Evolutionary conservation across 1,140 invertebrate species (phyloP).

Genomic region (Zophobas atratus): DNA sequence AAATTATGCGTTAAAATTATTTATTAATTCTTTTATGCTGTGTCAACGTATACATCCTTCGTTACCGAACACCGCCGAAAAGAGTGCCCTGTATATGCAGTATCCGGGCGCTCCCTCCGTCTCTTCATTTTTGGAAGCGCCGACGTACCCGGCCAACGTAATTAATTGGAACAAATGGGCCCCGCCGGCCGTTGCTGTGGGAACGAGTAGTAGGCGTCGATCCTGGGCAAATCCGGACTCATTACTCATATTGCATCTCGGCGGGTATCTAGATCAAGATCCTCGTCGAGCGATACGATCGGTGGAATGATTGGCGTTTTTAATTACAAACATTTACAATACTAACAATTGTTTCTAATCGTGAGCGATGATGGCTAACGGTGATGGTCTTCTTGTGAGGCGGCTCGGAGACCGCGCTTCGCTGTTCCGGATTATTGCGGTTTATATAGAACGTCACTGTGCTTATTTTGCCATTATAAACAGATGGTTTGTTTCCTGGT

Average conservation of each 20-base stretch:
- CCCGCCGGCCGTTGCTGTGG: constrained; percentile 12
- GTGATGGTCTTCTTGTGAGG: constrained; percentile 36
- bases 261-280: constrained; percentile 39
- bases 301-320: constrained; percentile 41
- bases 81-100: too few species aligned
- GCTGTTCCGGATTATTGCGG: constrained; percentile 32
- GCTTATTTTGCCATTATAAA: constrained; percentile 29
- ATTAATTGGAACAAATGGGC: constrained; percentile 31
- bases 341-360: constrained; percentile 45
- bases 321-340: constrained; percentile 45
- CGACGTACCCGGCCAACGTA: not conserved
- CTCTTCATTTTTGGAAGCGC: not conserved
- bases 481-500: constrained; percentile 29
- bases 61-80: too few species aligned
- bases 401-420: not conserved
- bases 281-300: constrained; percentile 17
- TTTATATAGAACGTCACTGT: constrained; percentile 33
- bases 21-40: too few species aligned
- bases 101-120: too few species aligned
- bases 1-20: too few species aligned
- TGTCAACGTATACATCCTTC: too few species aligned
- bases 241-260: constrained; percentile 43
- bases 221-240: constrained; percentile 36
- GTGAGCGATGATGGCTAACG: constrained; percentile 34
- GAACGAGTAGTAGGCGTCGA: constrained; percentile 39